Conservation (phyloP, 2,888 invertebrate species). For the Mayetiola destructor region DNA sequence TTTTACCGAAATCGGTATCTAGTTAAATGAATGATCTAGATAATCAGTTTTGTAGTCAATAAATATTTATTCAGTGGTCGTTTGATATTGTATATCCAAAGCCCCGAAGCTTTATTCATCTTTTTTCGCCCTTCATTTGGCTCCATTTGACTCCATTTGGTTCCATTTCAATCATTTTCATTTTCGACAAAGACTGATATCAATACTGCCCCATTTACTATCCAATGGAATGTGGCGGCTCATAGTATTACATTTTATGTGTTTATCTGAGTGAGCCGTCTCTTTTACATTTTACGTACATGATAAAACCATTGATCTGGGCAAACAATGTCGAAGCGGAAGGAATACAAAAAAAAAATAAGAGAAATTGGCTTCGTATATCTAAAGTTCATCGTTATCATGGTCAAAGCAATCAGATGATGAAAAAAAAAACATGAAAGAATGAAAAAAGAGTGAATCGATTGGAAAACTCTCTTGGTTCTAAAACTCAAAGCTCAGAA, state of each 20-base stretch:
- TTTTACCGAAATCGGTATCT: background rate
- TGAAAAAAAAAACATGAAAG: too few species aligned
- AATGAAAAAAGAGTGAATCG: too few species aligned
- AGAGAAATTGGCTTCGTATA: too few species aligned
- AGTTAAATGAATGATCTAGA: constrained; percentile 1
- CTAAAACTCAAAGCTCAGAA: background rate
- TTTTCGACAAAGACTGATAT: too few species aligned
- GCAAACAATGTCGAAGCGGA: background rate
- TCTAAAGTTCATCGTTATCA: too few species aligned
- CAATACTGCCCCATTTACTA: too few species aligned
- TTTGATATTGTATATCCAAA: background rate
- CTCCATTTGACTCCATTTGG: background rate
- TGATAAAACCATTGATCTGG: background rate
- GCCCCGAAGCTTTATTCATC: background rate
- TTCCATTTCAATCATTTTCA: background rate
- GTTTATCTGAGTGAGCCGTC: background rate
- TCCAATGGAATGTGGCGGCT: too few species aligned
- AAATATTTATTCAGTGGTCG: background rate
- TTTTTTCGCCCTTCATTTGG: background rate
- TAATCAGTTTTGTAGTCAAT: background rate
- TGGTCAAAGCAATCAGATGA: too few species aligned
- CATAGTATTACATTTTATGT: background rate
- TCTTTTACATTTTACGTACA: background rate
- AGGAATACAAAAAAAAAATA: too few species aligned
- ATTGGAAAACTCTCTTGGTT: too few species aligned